phyloP scores from a whole-genome alignment of 2,797 vertebrate species.

The Alcedo quadribrachys region DNA sequence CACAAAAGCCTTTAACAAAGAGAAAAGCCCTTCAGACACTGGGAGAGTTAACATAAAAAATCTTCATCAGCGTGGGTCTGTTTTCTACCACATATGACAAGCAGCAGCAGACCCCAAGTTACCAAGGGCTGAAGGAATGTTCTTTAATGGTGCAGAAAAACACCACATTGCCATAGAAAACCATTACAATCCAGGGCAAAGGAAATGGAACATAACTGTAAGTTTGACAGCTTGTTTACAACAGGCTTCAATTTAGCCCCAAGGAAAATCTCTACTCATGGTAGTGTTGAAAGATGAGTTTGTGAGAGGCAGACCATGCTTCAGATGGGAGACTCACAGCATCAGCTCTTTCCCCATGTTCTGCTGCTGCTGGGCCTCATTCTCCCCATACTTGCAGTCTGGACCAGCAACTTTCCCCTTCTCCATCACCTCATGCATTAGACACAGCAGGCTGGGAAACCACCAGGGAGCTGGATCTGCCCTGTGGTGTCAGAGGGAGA shows the following conservation, averaged over 20 bases:
- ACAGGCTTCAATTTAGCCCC: background rate
- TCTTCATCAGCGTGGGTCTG: background rate
- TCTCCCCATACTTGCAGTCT: accelerated
- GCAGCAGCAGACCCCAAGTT: background rate
- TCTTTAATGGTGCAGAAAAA: background rate
- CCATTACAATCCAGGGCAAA: background rate
- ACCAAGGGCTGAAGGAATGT: background rate
- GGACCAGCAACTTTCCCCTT: background rate
- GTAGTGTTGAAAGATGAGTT: background rate
- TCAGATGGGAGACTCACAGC: background rate
- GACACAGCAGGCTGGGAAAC: background rate
- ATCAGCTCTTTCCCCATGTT: background rate
- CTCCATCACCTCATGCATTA: background rate
- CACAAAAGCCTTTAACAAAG: background rate
- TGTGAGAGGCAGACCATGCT: background rate
- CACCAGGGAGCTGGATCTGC: background rate
- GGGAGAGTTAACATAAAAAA: background rate
- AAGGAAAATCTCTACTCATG: background rate
- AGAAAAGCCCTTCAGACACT: background rate
- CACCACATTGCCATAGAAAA: background rate
- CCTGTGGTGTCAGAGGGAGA: background rate
- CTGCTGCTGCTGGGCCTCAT: background rate
- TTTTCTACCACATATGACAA: background rate
- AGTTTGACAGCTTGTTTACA: background rate
- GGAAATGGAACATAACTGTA: background rate